Evolutionary conservation across 2,113 vertebrate genomes (phyloP).

Genomic region (Phodopus roborovskii): DNA sequence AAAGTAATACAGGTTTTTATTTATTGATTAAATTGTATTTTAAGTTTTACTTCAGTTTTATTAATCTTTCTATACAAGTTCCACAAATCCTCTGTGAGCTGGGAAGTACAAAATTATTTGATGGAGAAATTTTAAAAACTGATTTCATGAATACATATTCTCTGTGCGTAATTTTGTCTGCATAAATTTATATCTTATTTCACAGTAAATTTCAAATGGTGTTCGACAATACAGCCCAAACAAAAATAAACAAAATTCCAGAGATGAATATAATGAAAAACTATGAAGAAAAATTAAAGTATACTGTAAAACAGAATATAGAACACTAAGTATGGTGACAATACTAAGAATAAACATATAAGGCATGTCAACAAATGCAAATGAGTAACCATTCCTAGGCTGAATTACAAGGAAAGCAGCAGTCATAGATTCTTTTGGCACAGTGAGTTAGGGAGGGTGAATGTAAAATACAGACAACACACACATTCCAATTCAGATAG

Average conservation of each 20-base stretch:
- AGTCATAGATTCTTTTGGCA: not conserved
- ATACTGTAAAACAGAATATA: not conserved
- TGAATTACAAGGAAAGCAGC: not conserved
- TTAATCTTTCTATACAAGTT: not conserved
- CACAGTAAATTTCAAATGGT: not conserved
- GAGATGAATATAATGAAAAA: conserved; percentile 22
- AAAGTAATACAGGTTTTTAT: not conserved
- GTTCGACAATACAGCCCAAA: not conserved
- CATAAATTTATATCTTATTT: not conserved
- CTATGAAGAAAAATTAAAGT: conserved; percentile 19
- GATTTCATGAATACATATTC: not conserved
- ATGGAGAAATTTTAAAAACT: not conserved
- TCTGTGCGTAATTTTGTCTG: not conserved
- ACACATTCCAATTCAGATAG: not conserved
- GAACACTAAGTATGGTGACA: not conserved
- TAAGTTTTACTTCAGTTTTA: not conserved
- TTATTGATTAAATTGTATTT: not conserved
- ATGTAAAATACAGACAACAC: not conserved
- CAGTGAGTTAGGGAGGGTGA: not conserved
- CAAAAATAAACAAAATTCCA: conserved; percentile 45
- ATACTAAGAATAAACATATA: not conserved
- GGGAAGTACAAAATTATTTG: not conserved
- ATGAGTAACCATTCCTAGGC: not conserved
- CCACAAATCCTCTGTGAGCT: not conserved
- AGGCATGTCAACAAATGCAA: not conserved